Percentiles rank a stretch among this genome's conserved stretches.
phyloP scores from a whole-genome alignment of 2,113 vertebrate genomes.

The Pseudopodoces humilis region DNA sequence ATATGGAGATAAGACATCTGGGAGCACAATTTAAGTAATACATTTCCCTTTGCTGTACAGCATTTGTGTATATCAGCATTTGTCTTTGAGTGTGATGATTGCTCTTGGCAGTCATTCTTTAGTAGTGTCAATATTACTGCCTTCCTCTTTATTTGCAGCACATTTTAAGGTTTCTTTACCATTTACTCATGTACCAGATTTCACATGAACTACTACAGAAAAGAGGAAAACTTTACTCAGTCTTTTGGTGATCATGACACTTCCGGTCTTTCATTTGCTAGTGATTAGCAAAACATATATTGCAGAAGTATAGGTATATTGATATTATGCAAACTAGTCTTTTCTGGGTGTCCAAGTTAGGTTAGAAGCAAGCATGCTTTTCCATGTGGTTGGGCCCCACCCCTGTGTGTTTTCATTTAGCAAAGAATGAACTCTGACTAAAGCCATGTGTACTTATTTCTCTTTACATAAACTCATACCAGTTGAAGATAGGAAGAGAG shows the following conservation, averaged over 20 bases:
- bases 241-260: background rate
- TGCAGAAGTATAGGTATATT: background rate
- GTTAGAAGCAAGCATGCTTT: background rate
- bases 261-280: background rate
- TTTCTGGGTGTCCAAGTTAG: background rate
- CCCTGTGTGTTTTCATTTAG: background rate
- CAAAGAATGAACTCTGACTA: background rate
- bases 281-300: background rate
- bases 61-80: background rate
- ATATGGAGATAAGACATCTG: background rate
- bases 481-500: background rate
- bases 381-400: background rate
- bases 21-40: background rate
- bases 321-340: background rate
- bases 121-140: background rate
- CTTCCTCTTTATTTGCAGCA: background rate
- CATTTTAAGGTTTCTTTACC: background rate
- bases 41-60: background rate
- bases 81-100: background rate
- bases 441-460: background rate
- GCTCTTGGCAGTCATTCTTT: background rate
- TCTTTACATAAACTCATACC: background rate
- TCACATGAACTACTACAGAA: background rate
- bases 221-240: constrained; percentile 5
- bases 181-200: background rate